These are phyloP conservation scores for Agriopis marginaria DNA, from an alignment of 2,888 invertebrate species.

Conservation along the genomic window DNA sequence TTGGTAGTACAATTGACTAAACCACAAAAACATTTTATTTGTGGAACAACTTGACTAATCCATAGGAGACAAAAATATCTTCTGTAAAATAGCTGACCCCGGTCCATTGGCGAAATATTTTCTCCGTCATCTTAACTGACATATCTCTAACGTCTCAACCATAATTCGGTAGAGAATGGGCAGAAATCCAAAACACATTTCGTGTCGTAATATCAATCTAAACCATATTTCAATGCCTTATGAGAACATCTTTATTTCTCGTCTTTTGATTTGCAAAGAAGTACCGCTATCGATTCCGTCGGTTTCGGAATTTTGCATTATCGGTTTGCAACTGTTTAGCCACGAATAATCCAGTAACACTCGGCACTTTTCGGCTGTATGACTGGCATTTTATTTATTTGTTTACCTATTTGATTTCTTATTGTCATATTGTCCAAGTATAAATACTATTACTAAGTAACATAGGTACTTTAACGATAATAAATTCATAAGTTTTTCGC, in stretches of 20 bases:
- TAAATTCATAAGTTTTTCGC: too few relatives aligned
- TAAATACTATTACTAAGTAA: not conserved
- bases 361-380: not conserved
- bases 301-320: too few relatives aligned
- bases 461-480: not conserved
- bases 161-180: not conserved
- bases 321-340: not conserved
- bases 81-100: too few relatives aligned
- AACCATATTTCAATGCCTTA: not conserved
- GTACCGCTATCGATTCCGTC: slow-evolving; percentile 5
- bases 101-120: too few relatives aligned
- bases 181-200: not conserved
- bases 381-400: not conserved
- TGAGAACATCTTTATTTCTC: not conserved
- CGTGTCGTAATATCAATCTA: too few relatives aligned
- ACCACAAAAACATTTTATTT: too few relatives aligned
- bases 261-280: not conserved
- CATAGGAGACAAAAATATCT: too few relatives aligned
- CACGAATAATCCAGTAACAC: not conserved
- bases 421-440: not conserved
- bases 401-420: not conserved
- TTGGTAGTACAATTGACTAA: too few relatives aligned
- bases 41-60: too few relatives aligned
- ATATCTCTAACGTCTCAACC: not conserved
- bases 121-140: too few relatives aligned